These are phyloP conservation scores for Chlamydotis undulata DNA, from an alignment of 2,113 vertebrate species.

Conservation along the genomic window DNA sequence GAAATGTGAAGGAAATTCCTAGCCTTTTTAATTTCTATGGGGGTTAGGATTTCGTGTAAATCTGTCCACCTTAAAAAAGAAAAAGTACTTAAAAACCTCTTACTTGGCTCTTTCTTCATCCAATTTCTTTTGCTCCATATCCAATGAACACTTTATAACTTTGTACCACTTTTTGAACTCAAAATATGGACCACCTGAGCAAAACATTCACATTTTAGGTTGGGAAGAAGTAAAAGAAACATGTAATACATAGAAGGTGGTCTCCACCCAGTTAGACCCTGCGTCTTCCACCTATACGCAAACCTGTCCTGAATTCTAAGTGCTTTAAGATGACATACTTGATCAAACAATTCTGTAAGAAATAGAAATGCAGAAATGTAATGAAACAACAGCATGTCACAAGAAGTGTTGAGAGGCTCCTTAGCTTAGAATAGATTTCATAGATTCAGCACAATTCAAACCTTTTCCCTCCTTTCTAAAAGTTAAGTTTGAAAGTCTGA, in stretches of 20 bases:
- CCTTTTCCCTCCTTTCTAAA: background rate
- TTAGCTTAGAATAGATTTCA: background rate
- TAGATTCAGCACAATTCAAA: background rate
- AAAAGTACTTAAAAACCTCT: background rate
- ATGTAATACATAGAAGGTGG: background rate
- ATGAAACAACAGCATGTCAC: background rate
- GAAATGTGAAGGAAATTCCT: background rate
- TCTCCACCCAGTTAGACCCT: background rate
- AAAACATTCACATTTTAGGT: background rate
- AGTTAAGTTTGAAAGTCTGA: background rate
- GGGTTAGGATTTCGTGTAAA: background rate
- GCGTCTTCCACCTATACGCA: background rate
- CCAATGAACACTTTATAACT: conserved; percentile 72
- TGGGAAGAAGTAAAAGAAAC: background rate
- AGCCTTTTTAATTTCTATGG: background rate
- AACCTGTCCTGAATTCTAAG: background rate
- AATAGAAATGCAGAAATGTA: background rate
- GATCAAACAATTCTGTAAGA: background rate
- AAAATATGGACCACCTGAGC: conserved; percentile 63
- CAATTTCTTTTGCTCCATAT: conserved; percentile 65
- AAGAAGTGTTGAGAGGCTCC: background rate
- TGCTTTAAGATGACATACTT: background rate
- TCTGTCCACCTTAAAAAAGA: background rate
- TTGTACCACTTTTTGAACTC: conserved; percentile 80
- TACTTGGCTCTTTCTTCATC: conserved; percentile 80